phyloP scores from a whole-genome alignment of 2,797 vertebrate species.

The Leucoraja ocellata region DNA sequence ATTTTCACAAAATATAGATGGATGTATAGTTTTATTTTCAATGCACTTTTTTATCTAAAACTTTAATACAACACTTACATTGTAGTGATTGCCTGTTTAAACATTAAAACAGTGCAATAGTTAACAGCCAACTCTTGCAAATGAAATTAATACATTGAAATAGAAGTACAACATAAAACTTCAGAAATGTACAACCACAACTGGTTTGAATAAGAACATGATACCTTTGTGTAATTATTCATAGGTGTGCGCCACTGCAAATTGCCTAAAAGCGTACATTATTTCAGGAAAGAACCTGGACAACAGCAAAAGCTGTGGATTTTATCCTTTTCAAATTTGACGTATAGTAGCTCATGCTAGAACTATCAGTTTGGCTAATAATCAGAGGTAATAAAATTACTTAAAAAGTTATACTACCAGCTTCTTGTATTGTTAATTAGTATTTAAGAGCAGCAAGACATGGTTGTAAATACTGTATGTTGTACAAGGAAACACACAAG shows the following conservation, averaged over 20 bases:
- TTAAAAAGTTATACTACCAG: slow-evolving; percentile 33
- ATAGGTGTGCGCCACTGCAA: slow-evolving; percentile 30
- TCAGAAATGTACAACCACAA: slow-evolving; percentile 36
- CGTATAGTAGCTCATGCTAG: slow-evolving; percentile 36
- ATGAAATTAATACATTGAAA: slow-evolving; percentile 36
- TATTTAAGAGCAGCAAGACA: slow-evolving; percentile 39
- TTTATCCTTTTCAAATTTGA: slow-evolving; percentile 24
- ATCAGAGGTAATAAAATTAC: slow-evolving; percentile 37
- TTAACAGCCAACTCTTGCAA: slow-evolving; percentile 35
- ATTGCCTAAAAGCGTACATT: slow-evolving; percentile 36
- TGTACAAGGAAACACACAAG: slow-evolving; percentile 32
- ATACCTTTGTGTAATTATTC: slow-evolving; percentile 36
- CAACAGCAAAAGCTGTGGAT: slow-evolving; percentile 32
- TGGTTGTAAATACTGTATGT: slow-evolving; percentile 38
- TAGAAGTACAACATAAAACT: slow-evolving; percentile 36
- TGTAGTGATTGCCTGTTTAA: slow-evolving; percentile 31
- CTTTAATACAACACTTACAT: slow-evolving; percentile 38
- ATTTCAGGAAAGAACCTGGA: slow-evolving; percentile 28
- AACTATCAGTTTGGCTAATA: slow-evolving; percentile 29
- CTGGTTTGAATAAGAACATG: slow-evolving; percentile 34
- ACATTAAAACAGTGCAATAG: slow-evolving; percentile 34
- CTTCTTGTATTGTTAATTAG: slow-evolving; percentile 36
- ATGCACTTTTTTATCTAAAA: slow-evolving; percentile 35
- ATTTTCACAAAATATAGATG: slow-evolving; percentile 37
- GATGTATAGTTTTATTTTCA: slow-evolving; percentile 33